Conservation (phyloP, 2,113 vertebrate species). For the Clarias magur region DNA sequence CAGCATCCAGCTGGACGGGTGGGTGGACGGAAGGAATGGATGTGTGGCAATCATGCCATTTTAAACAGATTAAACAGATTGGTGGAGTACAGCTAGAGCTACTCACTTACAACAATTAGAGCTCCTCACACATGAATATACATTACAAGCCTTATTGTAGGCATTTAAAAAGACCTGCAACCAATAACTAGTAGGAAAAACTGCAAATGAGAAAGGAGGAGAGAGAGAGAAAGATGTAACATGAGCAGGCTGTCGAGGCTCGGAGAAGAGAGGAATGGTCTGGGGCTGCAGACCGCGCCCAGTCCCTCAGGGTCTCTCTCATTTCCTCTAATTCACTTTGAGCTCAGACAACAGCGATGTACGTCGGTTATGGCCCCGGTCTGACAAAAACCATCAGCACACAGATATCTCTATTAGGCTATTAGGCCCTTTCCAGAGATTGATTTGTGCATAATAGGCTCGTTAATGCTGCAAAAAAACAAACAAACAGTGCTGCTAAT, state of each 20-base stretch:
- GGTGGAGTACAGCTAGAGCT: constrained; percentile 8
- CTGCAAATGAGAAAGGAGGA: background rate
- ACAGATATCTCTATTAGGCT: constrained; percentile 4
- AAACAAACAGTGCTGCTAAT: background rate
- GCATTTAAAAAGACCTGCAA: background rate
- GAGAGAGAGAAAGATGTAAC: background rate
- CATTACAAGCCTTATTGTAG: background rate
- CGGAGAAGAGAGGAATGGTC: background rate
- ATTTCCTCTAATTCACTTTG: constrained; percentile 35
- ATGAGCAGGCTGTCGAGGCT: background rate
- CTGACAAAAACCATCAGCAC: constrained; percentile 32
- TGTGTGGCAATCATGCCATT: background rate
- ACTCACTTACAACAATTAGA: background rate
- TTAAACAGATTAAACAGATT: constrained; percentile 17
- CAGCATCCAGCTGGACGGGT: constrained; percentile 25
- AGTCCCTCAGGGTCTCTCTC: constrained; percentile 37
- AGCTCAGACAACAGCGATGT: constrained; percentile 15
- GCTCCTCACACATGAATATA: background rate
- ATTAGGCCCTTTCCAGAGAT: background rate
- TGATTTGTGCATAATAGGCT: background rate
- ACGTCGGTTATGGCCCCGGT: constrained; percentile 14
- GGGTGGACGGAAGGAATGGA: background rate
- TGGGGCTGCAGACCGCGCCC: constrained; percentile 40
- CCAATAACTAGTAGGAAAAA: background rate
- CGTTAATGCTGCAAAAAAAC: background rate